Conservation (phyloP, 2,113 vertebrate genomes). For the Polyodon spathula region DNA sequence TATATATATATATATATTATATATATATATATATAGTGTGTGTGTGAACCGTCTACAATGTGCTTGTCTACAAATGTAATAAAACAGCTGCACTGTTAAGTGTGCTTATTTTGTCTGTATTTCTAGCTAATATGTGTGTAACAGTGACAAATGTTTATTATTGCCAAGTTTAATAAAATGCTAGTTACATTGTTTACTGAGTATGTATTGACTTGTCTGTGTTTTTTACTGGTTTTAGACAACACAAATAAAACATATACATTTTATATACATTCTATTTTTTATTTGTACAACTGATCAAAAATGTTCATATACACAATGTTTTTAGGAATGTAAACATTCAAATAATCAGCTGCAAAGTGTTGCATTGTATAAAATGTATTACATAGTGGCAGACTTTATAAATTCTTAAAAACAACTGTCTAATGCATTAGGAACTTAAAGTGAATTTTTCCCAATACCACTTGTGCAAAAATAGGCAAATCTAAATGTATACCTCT, state of each 20-base stretch:
- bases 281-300: constrained; percentile 31
- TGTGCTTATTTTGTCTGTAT: not conserved
- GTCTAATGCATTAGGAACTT: constrained; percentile 53
- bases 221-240: not conserved
- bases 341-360: constrained; percentile 68
- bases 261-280: constrained; percentile 13
- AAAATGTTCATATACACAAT: constrained; percentile 31
- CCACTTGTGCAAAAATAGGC: constrained; percentile 62
- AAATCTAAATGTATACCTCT: constrained; percentile 30
- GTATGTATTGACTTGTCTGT: not conserved
- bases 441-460: constrained; percentile 52
- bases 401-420: constrained; percentile 65
- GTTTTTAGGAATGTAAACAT: constrained; percentile 65
- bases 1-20: too few relatives aligned
- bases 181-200: not conserved
- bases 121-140: not conserved
- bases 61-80: too few relatives aligned
- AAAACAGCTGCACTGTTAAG: not conserved
- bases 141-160: not conserved
- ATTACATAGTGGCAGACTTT: constrained; percentile 61
- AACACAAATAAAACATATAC: constrained; percentile 3
- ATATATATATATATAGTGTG: too few relatives aligned
- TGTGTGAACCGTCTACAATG: too few relatives aligned
- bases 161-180: not conserved
- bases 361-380: constrained; percentile 78